Evolutionary conservation across 1,140 invertebrate genomes (phyloP).

Genomic region (Liolophura sinensis): DNA sequence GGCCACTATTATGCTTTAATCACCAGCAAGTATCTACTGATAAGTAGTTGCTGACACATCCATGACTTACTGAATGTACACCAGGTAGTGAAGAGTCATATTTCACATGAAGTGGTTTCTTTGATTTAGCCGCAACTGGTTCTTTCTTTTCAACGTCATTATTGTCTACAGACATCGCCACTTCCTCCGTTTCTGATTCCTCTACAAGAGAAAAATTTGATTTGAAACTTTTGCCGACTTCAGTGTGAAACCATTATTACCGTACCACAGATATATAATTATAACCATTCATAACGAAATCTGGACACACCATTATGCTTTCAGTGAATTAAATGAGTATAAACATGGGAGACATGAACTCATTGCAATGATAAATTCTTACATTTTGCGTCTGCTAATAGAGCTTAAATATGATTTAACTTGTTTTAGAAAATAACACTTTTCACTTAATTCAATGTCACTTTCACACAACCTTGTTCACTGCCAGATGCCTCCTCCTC

Average conservation of each 20-base stretch:
- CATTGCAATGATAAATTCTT: background rate
- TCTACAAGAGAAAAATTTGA: background rate
- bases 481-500: conserved; percentile 13
- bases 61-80: conserved; percentile 34
- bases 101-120: conserved; percentile 12
- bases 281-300: too few species aligned
- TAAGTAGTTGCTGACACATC: background rate
- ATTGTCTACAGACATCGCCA: conserved; percentile 1
- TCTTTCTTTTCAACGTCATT: conserved; percentile 7
- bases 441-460: background rate
- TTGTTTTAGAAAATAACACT: background rate
- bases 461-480: background rate
- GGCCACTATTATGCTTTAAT: background rate
- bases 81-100: conserved; percentile 37
- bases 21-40: background rate
- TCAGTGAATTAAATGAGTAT: background rate
- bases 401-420: background rate
- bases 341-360: background rate
- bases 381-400: background rate
- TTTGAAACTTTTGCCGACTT: background rate
- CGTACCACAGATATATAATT: too few species aligned
- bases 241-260: background rate
- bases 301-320: too few species aligned
- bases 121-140: background rate
- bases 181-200: background rate